Evolutionary conservation across 2,113 vertebrate genomes (phyloP), one percentile per base, ranked within the genome.

Genomic region (Manacus vitellinus): DNA sequence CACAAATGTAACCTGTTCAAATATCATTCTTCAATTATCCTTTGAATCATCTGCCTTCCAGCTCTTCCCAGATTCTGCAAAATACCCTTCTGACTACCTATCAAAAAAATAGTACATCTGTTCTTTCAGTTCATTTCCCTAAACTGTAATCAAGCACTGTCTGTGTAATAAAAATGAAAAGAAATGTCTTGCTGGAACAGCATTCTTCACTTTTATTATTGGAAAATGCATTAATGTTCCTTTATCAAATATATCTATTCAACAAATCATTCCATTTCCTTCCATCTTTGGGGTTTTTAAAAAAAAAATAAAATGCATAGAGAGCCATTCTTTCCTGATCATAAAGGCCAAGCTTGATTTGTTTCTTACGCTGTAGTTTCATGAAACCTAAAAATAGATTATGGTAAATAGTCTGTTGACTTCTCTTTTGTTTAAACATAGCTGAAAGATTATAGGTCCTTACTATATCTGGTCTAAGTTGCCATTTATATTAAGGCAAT

Each of bases 81-180:
- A 93, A 93, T 75, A 88, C 90, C 68, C 68, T 92, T 94, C 76
- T 93, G 85, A 91, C 79, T 93, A 86, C 43, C 56, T 67, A 81
- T 90, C 43, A 84, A 92, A 95, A 94, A 93, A 92, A 76, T n/a
- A 90, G 52, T 90, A 55, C 92, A 61, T 75, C 68, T 92, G 70
- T 93, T 92, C 90, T 96, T 96, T 89, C 76, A 55, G 52, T 93
- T 95, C 90, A 85, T 95, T 94, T 96, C 88, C 95, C 90, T 91
- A 94, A 93, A 92, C 72, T 84, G 56, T 92, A 95, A 93, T 92
- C 85, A 86, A 88, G 85, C 61, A 65, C 65, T 81, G 61, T 91
- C 90, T 86, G 31, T 83, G 73, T 89, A 88, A 70, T 84, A 92
- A 84, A 96, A 94, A 75, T 52, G 73, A 86, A 94, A 92, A 89